Base-by-base conservation (phyloP, 2,797 vertebrate genomes). In the Mycteria americana region DNA sequence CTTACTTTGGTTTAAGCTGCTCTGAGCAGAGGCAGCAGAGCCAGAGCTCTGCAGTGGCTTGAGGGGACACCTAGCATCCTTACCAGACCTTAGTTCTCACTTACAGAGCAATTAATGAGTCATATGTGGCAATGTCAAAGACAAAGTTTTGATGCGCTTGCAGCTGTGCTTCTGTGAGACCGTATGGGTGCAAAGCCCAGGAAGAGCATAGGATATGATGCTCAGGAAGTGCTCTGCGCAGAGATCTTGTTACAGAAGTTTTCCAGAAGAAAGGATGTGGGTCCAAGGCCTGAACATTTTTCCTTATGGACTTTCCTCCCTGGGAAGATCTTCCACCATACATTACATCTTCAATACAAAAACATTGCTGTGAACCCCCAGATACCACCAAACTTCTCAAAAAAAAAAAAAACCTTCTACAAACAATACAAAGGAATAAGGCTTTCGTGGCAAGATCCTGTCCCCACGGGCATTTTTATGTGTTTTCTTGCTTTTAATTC, bases 141-240 rank as follows among this genome's bases (percentile, higher is more conserved):
- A 24, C 28, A 18, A 73, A 16, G 48, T 15, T 30, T 41, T 33
- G 60, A n/a, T 16, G n/a, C 33, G 7, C 33, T 39, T 18, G 11
- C 30, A 67, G 19, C 35, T 78, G 22, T 67, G 11, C 35, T n/a
- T 68, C 48, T 63, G 45, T 37, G 43, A 57, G 30, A 43, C 10
- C 1, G 0, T 2, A 5, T 1, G 11, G 33, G 21, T 28, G 23
- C 27, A 51, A 59, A 78, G 15, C 35, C 25, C 39, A 45, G 25
- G 43, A 67, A 51, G 27, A 77, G 35, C 30, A 9, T 3, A 33
- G 54, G 27, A 11, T 14, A 13, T 4, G 37, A 17, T 51, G 41
- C 48, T 57, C 56, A 30, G 28, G 53, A 82, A 30, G 25, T 39
- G n/a, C 27, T 70, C 46, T 45, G 39, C 33, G 37, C 21, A 33